Evolutionary conservation across 2,113 vertebrate genomes (phyloP).

Genomic region (Sapajus apella): DNA sequence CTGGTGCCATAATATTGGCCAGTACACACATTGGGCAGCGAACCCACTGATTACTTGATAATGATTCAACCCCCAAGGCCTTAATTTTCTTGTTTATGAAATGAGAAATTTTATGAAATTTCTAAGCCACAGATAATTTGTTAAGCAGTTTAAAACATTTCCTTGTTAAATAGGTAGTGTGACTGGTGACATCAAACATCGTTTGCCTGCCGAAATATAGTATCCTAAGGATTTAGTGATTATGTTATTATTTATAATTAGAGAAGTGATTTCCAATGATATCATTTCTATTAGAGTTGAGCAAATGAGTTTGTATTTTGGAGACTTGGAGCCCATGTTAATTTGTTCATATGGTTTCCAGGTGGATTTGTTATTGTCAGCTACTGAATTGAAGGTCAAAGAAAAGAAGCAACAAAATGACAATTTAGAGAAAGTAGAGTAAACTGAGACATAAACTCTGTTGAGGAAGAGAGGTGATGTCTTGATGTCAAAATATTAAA

Average conservation of each 20-base stretch:
- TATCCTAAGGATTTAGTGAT: not conserved
- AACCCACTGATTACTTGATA: too few species aligned
- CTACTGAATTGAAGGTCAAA: not conserved
- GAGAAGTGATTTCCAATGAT: not conserved
- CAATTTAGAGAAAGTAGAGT: not conserved
- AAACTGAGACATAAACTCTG: not conserved
- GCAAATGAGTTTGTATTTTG: not conserved
- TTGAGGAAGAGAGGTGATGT: not conserved
- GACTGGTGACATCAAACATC: not conserved
- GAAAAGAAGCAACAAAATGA: not conserved
- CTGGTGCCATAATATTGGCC: too few species aligned
- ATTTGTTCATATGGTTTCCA: not conserved
- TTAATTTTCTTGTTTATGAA: conserved; percentile 6
- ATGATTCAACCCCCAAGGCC: not conserved
- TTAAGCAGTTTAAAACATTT: not conserved
- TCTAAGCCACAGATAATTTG: not conserved
- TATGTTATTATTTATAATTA: not conserved
- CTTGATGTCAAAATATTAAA: not conserved
- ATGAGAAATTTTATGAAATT: not conserved
- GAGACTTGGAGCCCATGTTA: not conserved
- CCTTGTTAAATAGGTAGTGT: not conserved
- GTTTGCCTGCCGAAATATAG: not conserved
- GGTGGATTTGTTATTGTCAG: not conserved
- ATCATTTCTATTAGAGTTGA: not conserved
- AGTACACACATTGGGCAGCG: too few species aligned